These are phyloP conservation scores for Temnothorax unifasciatus DNA, from an alignment of 2,888 invertebrate species.

Conservation along the genomic window DNA sequence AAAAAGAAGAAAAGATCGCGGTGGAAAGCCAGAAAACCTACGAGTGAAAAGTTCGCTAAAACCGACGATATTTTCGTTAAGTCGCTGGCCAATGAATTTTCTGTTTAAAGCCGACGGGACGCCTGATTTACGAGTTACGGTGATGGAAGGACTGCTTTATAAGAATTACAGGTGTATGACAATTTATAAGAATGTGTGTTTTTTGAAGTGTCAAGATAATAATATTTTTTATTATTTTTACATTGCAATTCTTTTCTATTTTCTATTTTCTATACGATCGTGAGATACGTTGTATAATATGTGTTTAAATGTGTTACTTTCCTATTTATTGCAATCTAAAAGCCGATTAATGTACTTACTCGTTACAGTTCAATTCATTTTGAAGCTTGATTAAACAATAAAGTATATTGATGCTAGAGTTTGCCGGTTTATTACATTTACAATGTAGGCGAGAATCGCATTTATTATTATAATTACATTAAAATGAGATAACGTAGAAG, in stretches of 20 bases:
- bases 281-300: background rate
- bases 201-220: background rate
- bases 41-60: background rate
- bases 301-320: background rate
- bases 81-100: constrained; percentile 8
- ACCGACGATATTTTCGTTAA: constrained; percentile 14
- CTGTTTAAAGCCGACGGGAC: background rate
- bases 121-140: background rate
- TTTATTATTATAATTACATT: constrained; percentile 30
- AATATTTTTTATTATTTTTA: constrained; percentile 6
- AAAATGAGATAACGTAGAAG: constrained; percentile 15
- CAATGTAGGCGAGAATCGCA: background rate
- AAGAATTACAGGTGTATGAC: background rate
- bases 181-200: background rate
- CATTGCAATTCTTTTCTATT: background rate
- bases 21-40: background rate
- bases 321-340: background rate
- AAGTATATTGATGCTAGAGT: constrained; percentile 11
- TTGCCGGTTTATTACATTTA: background rate
- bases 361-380: constrained; percentile 9
- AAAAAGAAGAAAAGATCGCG: background rate
- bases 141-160: background rate
- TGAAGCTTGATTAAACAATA: constrained; percentile 32
- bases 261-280: background rate
- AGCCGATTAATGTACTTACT: constrained; percentile 18